phyloP scores from a whole-genome alignment of 2,888 invertebrate species.

The Orchesellides sinensis region DNA sequence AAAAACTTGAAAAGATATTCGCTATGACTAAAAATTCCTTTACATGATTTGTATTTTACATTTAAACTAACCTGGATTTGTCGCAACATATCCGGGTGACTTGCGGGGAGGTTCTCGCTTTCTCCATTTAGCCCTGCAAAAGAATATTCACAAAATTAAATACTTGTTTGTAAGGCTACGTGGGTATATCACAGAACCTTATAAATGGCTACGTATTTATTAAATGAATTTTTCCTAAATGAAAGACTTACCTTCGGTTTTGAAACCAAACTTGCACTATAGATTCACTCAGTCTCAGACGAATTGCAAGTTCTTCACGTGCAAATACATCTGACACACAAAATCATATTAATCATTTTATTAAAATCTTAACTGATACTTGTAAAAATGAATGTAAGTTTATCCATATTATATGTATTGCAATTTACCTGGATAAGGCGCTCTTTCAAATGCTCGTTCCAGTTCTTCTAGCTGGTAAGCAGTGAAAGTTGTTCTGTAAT shows the following conservation, averaged over 20 bases:
- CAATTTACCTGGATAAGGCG: slow-evolving; percentile 87
- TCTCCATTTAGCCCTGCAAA: slow-evolving; percentile 88
- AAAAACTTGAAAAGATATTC: neutral
- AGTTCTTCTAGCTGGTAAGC: slow-evolving; percentile 95
- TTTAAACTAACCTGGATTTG: slow-evolving; percentile 71
- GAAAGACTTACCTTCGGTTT: slow-evolving; percentile 82
- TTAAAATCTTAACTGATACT: too few species aligned
- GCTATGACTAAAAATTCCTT: too few species aligned
- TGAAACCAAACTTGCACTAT: slow-evolving; percentile 88
- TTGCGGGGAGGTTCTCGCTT: slow-evolving; percentile 95
- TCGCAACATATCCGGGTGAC: slow-evolving; percentile 78
- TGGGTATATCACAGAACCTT: neutral
- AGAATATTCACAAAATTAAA: neutral
- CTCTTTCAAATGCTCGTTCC: slow-evolving; percentile 95
- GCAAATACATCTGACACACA: slow-evolving; percentile 90
- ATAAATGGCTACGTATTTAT: neutral
- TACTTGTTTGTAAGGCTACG: neutral
- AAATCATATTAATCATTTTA: too few species aligned
- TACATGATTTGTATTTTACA: neutral
- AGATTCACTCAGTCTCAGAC: slow-evolving; percentile 90
- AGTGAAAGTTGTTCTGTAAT: slow-evolving; percentile 93
- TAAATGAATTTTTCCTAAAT: neutral
- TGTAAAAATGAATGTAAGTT: neutral
- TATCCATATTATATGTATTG: neutral
- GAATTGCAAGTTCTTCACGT: slow-evolving; percentile 93